These are phyloP conservation scores for Amaurobius ferox DNA, from an alignment of 2,888 invertebrate species.

Conservation along the genomic window DNA sequence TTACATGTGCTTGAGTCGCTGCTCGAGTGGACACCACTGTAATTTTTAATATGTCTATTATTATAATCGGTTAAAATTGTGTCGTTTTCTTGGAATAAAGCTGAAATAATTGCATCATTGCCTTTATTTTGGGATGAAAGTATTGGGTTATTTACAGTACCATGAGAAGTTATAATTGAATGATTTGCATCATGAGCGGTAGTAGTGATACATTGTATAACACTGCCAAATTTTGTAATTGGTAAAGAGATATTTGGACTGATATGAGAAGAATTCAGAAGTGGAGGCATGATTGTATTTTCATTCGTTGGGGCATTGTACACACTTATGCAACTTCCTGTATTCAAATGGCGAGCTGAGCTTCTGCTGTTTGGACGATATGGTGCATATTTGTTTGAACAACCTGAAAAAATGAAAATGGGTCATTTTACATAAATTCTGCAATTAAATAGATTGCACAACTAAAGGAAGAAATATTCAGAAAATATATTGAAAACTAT, in stretches of 20 bases:
- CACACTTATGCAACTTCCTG: slow-evolving; percentile 23
- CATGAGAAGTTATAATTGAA: not conserved
- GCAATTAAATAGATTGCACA: too few species aligned
- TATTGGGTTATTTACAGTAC: not conserved
- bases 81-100: too few species aligned
- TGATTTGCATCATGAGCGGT: not conserved
- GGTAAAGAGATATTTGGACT: not conserved
- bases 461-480: too few species aligned
- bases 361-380: not conserved
- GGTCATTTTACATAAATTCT: too few species aligned
- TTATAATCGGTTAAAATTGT: too few species aligned
- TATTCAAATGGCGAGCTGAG: slow-evolving; percentile 16
- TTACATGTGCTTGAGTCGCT: not conserved
- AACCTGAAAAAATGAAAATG: slow-evolving; percentile 9
- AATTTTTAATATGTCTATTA: not conserved
- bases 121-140: not conserved
- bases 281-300: not conserved
- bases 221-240: slow-evolving; percentile 12
- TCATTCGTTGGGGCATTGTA: slow-evolving; percentile 30
- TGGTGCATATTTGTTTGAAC: slow-evolving; percentile 13
- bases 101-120: not conserved
- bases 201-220: not conserved
- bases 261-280: not conserved
- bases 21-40: not conserved
- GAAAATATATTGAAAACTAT: too few species aligned